Percentiles rank a stretch among this genome's conserved stretches.
Evolutionary conservation across 1,140 invertebrate species (phyloP).

Genomic region (Ooceraea biroi): DNA sequence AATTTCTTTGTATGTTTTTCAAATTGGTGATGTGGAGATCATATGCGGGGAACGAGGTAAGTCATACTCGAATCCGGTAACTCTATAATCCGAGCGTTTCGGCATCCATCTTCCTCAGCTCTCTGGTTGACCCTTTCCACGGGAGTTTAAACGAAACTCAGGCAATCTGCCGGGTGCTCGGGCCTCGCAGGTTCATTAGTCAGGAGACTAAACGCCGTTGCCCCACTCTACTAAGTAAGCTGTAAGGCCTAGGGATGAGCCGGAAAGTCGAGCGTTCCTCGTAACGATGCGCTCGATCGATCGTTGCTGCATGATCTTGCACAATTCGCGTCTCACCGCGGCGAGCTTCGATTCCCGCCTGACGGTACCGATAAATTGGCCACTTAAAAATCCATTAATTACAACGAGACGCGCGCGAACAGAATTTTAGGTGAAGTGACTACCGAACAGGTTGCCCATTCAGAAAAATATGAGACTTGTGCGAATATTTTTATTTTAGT

Average conservation of each 20-base stretch:
- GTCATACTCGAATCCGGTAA: slow-evolving; percentile 29
- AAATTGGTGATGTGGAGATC: not conserved
- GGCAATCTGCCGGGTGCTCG: slow-evolving; percentile 75
- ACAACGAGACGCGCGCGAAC: slow-evolving; percentile 64
- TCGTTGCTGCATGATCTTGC: slow-evolving; percentile 82
- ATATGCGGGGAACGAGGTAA: not conserved
- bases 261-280: slow-evolving; percentile 65
- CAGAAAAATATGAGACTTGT: slow-evolving; percentile 13
- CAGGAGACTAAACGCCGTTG: slow-evolving; percentile 81
- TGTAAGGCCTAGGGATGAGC: slow-evolving; percentile 75
- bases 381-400: slow-evolving; percentile 86
- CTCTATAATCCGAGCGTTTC: slow-evolving; percentile 57
- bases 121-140: slow-evolving; percentile 75
- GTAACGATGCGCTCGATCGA: slow-evolving; percentile 70
- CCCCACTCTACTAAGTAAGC: slow-evolving; percentile 81
- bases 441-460: slow-evolving; percentile 30
- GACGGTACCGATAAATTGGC: slow-evolving; percentile 79
- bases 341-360: slow-evolving; percentile 55
- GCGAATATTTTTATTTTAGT: slow-evolving; percentile 4
- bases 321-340: slow-evolving; percentile 77
- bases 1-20: not conserved
- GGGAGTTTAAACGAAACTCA: slow-evolving; percentile 74
- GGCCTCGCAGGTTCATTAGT: slow-evolving; percentile 83
- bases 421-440: slow-evolving; percentile 6
- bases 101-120: slow-evolving; percentile 78